Percentiles rank a stretch among this genome's conserved stretches.
Evolutionary conservation across 2,888 invertebrate genomes (phyloP).

Genomic region (Lutraria lutraria): DNA sequence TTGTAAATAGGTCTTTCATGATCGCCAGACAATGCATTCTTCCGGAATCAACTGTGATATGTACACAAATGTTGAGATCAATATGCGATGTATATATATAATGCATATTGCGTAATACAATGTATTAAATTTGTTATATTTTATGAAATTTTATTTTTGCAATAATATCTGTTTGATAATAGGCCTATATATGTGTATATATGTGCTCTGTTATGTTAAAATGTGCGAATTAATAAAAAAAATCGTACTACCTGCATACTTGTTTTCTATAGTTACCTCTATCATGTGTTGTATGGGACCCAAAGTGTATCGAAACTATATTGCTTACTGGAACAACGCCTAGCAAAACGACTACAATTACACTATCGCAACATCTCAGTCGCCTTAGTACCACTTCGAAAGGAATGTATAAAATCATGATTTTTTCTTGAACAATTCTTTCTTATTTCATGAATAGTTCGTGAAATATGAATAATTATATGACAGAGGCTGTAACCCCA

Average conservation of each 20-base stretch:
- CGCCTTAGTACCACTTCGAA: too few relatives aligned
- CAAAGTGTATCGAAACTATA: too few relatives aligned
- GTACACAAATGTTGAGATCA: not conserved
- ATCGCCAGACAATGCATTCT: not conserved
- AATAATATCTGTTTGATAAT: not conserved
- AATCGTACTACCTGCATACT: not conserved
- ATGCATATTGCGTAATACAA: not conserved
- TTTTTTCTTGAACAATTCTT: too few relatives aligned
- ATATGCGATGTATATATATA: not conserved
- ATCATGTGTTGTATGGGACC: too few relatives aligned
- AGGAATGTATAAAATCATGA: too few relatives aligned
- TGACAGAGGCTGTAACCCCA: too few relatives aligned
- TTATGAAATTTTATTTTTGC: constrained; percentile 7
- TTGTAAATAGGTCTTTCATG: not conserved
- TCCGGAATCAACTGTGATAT: not conserved
- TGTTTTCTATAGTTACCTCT: too few relatives aligned
- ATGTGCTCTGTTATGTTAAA: not conserved
- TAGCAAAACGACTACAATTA: too few relatives aligned
- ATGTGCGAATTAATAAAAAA: not conserved
- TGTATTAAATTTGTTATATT: not conserved
- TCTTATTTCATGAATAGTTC: too few relatives aligned
- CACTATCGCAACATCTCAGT: too few relatives aligned
- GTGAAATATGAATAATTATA: too few relatives aligned
- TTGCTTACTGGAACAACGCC: too few relatives aligned
- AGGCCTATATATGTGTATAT: not conserved